phyloP scores from a whole-genome alignment of 2,888 invertebrate species.

The Cheilosia vernalis region DNA sequence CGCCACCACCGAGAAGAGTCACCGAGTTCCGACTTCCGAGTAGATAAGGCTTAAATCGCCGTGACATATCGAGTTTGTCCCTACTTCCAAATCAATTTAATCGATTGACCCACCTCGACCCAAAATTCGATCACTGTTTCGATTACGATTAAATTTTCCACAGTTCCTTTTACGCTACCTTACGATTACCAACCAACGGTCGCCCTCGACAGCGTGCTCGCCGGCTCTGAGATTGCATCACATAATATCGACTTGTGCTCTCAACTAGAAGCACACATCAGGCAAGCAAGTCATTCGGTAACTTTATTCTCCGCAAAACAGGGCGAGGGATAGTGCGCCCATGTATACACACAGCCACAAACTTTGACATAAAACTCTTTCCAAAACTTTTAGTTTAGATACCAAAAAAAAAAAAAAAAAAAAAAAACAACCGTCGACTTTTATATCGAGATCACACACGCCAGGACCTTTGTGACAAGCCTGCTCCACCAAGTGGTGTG shows the following conservation, averaged over 20 bases:
- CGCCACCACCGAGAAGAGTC: not conserved
- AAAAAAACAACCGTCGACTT: constrained; percentile 20
- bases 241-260: constrained; percentile 31
- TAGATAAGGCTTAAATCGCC: constrained; percentile 28
- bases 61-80: constrained; percentile 30
- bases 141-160: constrained; percentile 38
- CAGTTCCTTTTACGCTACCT: constrained; percentile 11
- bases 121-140: constrained; percentile 40
- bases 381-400: constrained; percentile 14
- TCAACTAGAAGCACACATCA: constrained; percentile 30
- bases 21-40: not conserved
- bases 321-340: not conserved
- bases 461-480: constrained; percentile 44
- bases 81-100: constrained; percentile 29
- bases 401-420: not conserved
- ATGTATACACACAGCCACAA: constrained; percentile 27
- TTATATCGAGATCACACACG: constrained; percentile 59
- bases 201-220: not conserved
- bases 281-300: constrained; percentile 30
- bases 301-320: constrained; percentile 12
- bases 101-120: constrained; percentile 46
- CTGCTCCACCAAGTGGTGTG: constrained; percentile 24
- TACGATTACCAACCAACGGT: not conserved
- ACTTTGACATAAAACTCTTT: constrained; percentile 34
- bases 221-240: not conserved